Evolutionary conservation across 1,140 invertebrate species (phyloP).

Genomic region (Heliothis subflexa): DNA sequence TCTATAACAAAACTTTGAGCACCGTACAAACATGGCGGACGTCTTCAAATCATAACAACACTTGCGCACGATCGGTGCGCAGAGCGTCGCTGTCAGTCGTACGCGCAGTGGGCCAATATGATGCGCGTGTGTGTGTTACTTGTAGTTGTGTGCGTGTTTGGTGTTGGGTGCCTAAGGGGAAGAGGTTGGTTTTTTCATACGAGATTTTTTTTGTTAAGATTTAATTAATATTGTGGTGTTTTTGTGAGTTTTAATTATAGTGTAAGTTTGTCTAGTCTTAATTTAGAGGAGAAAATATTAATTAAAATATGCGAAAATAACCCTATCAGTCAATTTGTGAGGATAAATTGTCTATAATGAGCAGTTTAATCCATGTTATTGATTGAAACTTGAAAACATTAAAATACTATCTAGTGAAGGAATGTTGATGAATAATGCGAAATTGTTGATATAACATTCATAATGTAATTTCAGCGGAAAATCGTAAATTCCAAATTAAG

Average conservation of each 20-base stretch:
- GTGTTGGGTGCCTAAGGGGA: not conserved
- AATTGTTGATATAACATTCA: no score
- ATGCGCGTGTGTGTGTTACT: conserved; percentile 39
- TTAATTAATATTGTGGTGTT: not conserved
- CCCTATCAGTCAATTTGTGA: no score
- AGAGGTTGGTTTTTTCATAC: not conserved
- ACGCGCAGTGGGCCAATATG: conserved; percentile 42
- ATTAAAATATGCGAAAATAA: no score
- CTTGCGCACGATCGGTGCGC: conserved; percentile 44
- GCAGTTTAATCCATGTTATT: no score
- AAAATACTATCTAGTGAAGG: no score
- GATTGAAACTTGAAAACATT: no score
- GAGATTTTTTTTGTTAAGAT: not conserved
- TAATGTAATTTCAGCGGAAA: no score
- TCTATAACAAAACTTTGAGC: conserved; percentile 57
- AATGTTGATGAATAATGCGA: no score
- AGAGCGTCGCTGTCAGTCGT: conserved; percentile 45
- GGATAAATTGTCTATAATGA: no score
- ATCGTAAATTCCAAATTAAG: no score
- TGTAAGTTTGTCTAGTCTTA: no score
- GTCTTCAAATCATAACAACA: conserved; percentile 67
- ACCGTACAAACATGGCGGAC: conserved; percentile 52
- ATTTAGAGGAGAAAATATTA: no score
- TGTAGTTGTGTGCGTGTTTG: conserved; percentile 35
- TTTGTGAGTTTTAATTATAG: not conserved